Conservation (phyloP, 2,113 vertebrate species). For the Uropsilus gracilis region DNA sequence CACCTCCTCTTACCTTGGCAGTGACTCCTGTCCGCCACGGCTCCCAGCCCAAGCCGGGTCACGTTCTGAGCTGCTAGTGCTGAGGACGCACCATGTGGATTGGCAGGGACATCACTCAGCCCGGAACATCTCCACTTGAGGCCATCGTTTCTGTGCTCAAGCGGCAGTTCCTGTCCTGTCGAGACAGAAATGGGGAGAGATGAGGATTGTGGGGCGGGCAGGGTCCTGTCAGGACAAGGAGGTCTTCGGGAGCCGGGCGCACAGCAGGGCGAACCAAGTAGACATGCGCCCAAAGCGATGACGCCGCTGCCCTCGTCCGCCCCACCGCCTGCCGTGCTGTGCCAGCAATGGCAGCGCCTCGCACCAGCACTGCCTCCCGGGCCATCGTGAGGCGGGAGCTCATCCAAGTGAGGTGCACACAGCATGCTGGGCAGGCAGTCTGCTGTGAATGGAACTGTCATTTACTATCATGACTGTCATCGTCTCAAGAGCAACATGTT, state of each 20-base stretch:
- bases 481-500: neutral
- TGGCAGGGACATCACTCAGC: neutral
- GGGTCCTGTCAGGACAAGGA: rapidly evolving
- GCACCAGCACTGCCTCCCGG: neutral
- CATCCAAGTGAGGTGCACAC: rapidly evolving
- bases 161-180: neutral
- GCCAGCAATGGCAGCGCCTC: neutral
- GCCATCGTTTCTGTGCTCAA: neutral
- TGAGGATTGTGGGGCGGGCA: neutral
- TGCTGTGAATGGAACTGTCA: neutral
- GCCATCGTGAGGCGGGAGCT: neutral
- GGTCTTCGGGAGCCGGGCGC: neutral
- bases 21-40: too few species aligned
- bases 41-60: neutral
- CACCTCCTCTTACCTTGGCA: neutral
- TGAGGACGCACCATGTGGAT: neutral
- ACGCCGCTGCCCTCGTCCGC: neutral
- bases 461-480: too few species aligned
- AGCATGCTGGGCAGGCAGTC: neutral
- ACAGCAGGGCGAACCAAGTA: rapidly evolving
- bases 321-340: neutral
- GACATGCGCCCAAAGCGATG: rapidly evolving
- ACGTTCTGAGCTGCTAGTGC: neutral
- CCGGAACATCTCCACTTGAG: neutral
- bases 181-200: neutral